Evolutionary conservation across 1,140 invertebrate genomes (phyloP).

Genomic region (Forficula auricularia): DNA sequence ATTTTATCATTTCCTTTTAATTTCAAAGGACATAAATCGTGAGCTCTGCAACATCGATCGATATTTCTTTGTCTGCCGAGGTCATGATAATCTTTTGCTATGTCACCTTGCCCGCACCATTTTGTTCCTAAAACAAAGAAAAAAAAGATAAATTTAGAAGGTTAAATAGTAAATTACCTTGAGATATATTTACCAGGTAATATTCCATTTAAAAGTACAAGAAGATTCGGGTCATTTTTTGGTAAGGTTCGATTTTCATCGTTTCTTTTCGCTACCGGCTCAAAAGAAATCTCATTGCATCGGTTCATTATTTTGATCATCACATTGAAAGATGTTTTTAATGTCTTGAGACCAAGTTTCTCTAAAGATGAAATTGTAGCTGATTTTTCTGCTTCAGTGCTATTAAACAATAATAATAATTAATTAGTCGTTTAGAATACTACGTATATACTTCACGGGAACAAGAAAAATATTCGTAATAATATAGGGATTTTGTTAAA

Average conservation of each 20-base stretch:
- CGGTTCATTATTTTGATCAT: not conserved
- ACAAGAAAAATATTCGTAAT: too few relatives aligned
- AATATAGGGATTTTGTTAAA: too few relatives aligned
- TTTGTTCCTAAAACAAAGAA: conserved; percentile 50
- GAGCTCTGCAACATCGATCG: conserved; percentile 67
- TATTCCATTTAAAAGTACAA: not conserved
- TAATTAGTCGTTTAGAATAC: too few relatives aligned
- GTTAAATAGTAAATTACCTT: too few relatives aligned
- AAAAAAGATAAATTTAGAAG: conserved; percentile 1
- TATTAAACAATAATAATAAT: too few relatives aligned
- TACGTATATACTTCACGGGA: too few relatives aligned
- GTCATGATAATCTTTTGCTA: conserved; percentile 65
- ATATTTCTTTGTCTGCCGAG: conserved; percentile 49
- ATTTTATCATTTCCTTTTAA: conserved; percentile 50
- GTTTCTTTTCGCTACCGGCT: conserved; percentile 13
- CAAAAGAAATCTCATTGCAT: conserved; percentile 14
- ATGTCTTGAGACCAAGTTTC: not conserved
- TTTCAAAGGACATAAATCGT: conserved; percentile 62
- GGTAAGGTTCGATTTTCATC: not conserved
- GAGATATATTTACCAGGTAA: not conserved
- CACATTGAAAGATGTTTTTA: not conserved
- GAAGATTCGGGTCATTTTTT: not conserved
- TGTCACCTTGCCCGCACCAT: conserved; percentile 74
- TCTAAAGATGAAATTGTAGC: not conserved
- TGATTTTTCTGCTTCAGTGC: too few relatives aligned